phyloP scores from a whole-genome alignment of 2,888 invertebrate species.

The Macroteleia sp. region DNA sequence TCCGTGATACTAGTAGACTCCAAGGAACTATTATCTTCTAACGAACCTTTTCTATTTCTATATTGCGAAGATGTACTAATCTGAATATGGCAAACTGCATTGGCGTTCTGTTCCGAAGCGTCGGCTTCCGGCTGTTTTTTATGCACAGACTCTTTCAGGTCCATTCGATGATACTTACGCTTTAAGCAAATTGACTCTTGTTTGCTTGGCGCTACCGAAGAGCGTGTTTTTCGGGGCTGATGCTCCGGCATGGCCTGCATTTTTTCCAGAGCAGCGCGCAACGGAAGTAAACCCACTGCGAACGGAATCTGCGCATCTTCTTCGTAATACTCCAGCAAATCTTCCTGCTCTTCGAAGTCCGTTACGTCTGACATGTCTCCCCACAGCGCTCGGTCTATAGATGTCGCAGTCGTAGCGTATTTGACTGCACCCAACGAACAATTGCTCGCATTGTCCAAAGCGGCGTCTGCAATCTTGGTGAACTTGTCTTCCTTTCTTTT shows the following conservation, averaged over 20 bases:
- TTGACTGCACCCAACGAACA: constrained; percentile 22
- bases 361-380: constrained; percentile 81
- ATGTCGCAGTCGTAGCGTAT: constrained; percentile 65
- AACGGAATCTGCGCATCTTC: constrained; percentile 83
- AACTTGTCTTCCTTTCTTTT: constrained; percentile 71
- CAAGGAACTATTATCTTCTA: constrained; percentile 26
- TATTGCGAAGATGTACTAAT: constrained; percentile 75
- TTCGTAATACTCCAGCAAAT: constrained; percentile 70
- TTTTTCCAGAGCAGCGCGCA: constrained; percentile 82
- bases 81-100: constrained; percentile 79
- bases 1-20: constrained; percentile 38
- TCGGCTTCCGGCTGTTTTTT: constrained; percentile 43
- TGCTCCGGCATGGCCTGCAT: constrained; percentile 83
- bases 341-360: constrained; percentile 66
- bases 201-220: constrained; percentile 78
- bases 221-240: constrained; percentile 83
- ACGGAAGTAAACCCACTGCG: constrained; percentile 82
- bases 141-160: constrained; percentile 42
- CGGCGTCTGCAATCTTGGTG: constrained; percentile 22
- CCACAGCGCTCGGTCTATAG: constrained; percentile 81
- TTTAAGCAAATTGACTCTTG: constrained; percentile 69
- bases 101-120: constrained; percentile 66
- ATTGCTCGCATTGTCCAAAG: constrained; percentile 54
- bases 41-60: constrained; percentile 40
- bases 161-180: constrained; percentile 61